Percentiles rank a stretch among this genome's conserved stretches.
Evolutionary conservation across 2,797 vertebrate species (phyloP).

Genomic region (Pelochelys cantorii): DNA sequence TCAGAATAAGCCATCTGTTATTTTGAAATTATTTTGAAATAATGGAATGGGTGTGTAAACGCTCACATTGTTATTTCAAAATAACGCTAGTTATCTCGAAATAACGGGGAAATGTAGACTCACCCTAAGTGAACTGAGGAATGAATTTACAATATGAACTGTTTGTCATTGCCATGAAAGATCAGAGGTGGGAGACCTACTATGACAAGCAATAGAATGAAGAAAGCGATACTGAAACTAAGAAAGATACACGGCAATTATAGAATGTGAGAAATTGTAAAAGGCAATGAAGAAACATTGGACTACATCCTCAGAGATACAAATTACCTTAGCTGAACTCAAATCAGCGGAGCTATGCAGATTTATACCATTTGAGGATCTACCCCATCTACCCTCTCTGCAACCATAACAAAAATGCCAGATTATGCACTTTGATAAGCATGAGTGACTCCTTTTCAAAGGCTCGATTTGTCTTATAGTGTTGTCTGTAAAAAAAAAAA

Average conservation of each 20-base stretch:
- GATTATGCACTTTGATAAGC: not conserved
- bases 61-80: too few relatives aligned
- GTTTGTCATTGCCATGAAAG: accelerated
- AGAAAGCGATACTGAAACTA: not conserved
- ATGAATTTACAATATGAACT: not conserved
- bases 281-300: not conserved
- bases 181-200: not conserved
- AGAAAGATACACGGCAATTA: not conserved
- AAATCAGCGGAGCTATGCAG: not conserved
- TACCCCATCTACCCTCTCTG: accelerated
- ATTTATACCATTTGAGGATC: accelerated
- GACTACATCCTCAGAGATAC: not conserved
- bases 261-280: not conserved
- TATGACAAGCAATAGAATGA: not conserved
- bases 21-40: too few relatives aligned
- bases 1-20: too few relatives aligned
- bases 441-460: not conserved
- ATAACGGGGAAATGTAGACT: too few relatives aligned
- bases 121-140: not conserved
- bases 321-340: not conserved
- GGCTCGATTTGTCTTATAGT: not conserved
- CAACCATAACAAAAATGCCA: accelerated
- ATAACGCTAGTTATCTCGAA: too few relatives aligned
- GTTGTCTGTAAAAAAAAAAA: not conserved
- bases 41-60: too few relatives aligned